Evolutionary conservation across 2,888 invertebrate genomes (phyloP).

Genomic region (Piscicola geometra): DNA sequence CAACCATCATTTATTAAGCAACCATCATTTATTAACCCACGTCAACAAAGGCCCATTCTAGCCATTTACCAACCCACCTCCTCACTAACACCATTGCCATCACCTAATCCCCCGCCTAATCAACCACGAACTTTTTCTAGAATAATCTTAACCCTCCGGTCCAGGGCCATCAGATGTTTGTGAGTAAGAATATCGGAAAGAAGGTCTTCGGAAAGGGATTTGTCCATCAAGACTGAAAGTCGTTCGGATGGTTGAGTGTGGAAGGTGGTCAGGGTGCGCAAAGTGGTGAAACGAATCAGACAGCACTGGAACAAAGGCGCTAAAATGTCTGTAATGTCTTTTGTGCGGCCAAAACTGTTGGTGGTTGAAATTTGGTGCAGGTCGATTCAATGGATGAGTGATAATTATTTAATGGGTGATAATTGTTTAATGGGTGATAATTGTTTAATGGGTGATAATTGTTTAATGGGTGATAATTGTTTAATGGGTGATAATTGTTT

Average conservation of each 20-base stretch:
- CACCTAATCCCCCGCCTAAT: slow-evolving; percentile 62
- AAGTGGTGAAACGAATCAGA: slow-evolving; percentile 78
- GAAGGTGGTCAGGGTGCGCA: slow-evolving; percentile 67
- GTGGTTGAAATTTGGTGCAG: too few species aligned
- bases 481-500: too few species aligned
- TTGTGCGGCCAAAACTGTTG: slow-evolving; percentile 78
- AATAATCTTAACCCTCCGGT: slow-evolving; percentile 76
- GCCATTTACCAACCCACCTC: not conserved
- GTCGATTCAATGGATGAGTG: not conserved
- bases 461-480: too few species aligned
- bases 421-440: too few species aligned
- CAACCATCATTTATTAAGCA: too few species aligned
- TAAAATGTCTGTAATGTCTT: slow-evolving; percentile 87
- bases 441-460: too few species aligned
- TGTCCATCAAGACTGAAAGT: slow-evolving; percentile 71
- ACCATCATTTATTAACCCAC: too few species aligned
- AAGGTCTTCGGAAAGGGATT: slow-evolving; percentile 75
- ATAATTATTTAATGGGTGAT: not conserved
- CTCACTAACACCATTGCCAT: not conserved
- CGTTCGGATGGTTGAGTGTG: slow-evolving; percentile 53
- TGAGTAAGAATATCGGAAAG: slow-evolving; percentile 84
- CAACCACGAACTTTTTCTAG: slow-evolving; percentile 74
- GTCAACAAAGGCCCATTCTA: too few species aligned
- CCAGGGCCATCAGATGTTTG: slow-evolving; percentile 81
- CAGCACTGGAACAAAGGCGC: slow-evolving; percentile 94